Evolutionary conservation across 2,797 vertebrate species (phyloP).

Genomic region (Gallinago stenura): DNA sequence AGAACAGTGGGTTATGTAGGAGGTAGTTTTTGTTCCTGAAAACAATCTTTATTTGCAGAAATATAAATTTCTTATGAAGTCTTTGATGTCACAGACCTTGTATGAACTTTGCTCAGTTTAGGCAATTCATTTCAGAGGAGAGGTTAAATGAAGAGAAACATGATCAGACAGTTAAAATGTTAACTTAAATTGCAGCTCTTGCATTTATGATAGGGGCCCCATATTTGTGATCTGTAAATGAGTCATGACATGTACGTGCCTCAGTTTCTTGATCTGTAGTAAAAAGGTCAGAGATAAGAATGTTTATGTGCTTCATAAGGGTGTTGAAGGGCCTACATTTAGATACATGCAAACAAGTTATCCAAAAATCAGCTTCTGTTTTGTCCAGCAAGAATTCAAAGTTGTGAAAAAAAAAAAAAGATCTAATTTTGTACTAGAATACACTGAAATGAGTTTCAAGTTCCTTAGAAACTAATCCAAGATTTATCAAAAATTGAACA

Average conservation of each 20-base stretch:
- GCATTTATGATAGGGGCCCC: not conserved
- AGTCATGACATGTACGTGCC: not conserved
- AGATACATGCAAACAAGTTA: not conserved
- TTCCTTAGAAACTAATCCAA: not conserved
- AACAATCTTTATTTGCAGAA: not conserved
- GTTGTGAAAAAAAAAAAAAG: too few species aligned
- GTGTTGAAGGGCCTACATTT: not conserved
- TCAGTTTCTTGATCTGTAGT: not conserved
- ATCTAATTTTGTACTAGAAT: not conserved
- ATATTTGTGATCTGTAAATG: not conserved
- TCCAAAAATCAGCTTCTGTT: not conserved
- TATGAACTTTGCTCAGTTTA: not conserved
- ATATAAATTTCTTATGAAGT: not conserved
- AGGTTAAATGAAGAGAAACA: not conserved
- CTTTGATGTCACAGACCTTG: not conserved
- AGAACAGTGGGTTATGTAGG: not conserved
- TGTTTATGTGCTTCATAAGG: not conserved
- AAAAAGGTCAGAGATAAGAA: not conserved
- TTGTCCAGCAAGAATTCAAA: not conserved
- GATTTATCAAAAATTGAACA: not conserved
- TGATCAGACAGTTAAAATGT: not conserved
- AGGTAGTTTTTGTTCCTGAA: not conserved
- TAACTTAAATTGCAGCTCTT: not conserved
- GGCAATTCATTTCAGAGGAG: not conserved
- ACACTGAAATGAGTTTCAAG: not conserved